Conservation (phyloP, 2,113 vertebrate genomes). For the Cettia cetti region DNA sequence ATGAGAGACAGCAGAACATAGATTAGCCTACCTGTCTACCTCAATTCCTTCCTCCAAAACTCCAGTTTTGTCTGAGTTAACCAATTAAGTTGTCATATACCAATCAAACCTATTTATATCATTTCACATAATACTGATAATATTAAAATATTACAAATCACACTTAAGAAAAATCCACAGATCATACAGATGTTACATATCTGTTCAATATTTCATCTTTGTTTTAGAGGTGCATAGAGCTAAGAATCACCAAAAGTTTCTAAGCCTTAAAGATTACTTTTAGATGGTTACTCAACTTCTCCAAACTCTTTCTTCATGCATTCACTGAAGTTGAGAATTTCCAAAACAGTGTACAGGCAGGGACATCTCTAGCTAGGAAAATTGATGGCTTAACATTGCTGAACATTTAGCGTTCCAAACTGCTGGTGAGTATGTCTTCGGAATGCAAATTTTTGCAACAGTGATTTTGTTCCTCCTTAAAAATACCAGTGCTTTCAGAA, state of each 20-base stretch:
- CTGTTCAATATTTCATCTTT: neutral
- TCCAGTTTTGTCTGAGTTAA: neutral
- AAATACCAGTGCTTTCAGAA: neutral
- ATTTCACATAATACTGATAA: neutral
- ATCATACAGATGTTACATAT: neutral
- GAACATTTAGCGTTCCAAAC: neutral
- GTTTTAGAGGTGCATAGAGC: neutral
- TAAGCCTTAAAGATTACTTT: neutral
- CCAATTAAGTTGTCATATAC: neutral
- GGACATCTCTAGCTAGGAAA: neutral
- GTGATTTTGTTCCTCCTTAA: neutral
- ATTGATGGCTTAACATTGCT: neutral
- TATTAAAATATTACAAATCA: neutral
- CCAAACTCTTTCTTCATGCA: neutral
- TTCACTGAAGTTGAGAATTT: neutral
- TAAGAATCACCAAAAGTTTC: neutral
- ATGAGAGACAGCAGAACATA: neutral
- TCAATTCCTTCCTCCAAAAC: neutral
- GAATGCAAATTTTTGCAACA: neutral
- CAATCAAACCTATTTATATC: neutral
- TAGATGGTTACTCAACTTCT: neutral
- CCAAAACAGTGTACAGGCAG: neutral
- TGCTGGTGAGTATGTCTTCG: neutral
- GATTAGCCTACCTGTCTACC: neutral
- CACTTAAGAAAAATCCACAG: neutral